Percentiles rank a stretch among this genome's conserved stretches.
phyloP scores from a whole-genome alignment of 2,888 invertebrate genomes.

The Neocrepidodera transversa region DNA sequence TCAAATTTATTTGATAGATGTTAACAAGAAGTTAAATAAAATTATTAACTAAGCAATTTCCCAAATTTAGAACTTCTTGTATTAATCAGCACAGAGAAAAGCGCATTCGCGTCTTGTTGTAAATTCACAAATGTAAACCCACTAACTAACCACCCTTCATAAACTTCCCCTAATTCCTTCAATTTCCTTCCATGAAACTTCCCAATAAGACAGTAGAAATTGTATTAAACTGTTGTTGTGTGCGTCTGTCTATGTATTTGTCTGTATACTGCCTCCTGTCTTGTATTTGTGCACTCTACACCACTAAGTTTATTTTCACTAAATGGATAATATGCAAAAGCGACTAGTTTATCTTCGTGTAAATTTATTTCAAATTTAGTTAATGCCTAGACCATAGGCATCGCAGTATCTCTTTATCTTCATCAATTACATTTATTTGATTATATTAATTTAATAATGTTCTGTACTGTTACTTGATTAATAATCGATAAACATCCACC shows the following conservation, averaged over 20 bases:
- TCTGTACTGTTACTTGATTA: too few species aligned
- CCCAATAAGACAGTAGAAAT: slow-evolving; percentile 27
- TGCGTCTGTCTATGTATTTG: slow-evolving; percentile 9
- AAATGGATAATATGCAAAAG: slow-evolving; percentile 40
- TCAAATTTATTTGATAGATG: too few species aligned
- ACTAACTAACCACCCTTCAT: slow-evolving; percentile 15
- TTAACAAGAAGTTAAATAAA: neutral
- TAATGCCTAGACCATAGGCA: neutral
- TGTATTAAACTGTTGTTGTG: slow-evolving; percentile 21
- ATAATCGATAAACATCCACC: too few species aligned
- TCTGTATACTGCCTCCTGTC: slow-evolving; percentile 18
- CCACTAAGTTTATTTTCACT: slow-evolving; percentile 35
- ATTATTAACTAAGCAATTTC: neutral
- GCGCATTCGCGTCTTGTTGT: slow-evolving; percentile 15
- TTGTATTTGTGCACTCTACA: slow-evolving; percentile 34
- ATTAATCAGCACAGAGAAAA: slow-evolving; percentile 13
- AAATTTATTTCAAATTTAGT: slow-evolving; percentile 31
- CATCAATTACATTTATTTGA: too few species aligned
- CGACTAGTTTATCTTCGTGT: slow-evolving; percentile 30
- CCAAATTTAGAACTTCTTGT: slow-evolving; percentile 2
- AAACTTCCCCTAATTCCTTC: slow-evolving; percentile 23
- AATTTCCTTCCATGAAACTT: slow-evolving; percentile 27
- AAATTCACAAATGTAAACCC: slow-evolving; percentile 20
- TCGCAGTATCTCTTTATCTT: too few species aligned
- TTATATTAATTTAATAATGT: too few species aligned